phyloP scores from a whole-genome alignment of 2,113 vertebrate species.

The Myrmecobius fasciatus region DNA sequence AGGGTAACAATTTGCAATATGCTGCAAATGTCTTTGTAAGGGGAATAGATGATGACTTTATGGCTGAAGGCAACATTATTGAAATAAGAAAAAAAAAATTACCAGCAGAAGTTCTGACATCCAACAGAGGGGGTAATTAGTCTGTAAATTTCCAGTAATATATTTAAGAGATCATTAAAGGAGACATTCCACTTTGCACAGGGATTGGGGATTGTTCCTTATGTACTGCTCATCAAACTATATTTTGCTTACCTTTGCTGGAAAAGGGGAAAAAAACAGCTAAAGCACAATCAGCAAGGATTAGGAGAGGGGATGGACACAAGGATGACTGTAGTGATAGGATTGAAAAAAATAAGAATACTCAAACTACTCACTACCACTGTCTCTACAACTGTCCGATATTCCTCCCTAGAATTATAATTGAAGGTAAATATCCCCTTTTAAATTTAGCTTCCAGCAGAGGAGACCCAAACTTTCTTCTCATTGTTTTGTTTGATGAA shows the following conservation, averaged over 20 bases:
- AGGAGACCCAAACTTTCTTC: neutral
- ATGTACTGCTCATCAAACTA: constrained; percentile 38
- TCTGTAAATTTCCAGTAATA: constrained; percentile 60
- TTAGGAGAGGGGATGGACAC: fast-evolving
- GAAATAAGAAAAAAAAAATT: constrained; percentile 48
- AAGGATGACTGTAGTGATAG: neutral
- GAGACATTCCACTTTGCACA: constrained; percentile 21
- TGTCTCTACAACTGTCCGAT: neutral
- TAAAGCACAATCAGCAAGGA: neutral
- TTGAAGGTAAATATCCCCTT: neutral
- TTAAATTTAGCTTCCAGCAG: constrained; percentile 1
- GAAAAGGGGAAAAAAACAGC: neutral
- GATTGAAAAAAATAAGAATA: neutral
- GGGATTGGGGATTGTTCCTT: neutral
- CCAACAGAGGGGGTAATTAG: constrained; percentile 54
- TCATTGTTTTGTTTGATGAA: neutral
- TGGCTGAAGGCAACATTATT: constrained; percentile 65
- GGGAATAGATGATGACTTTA: neutral
- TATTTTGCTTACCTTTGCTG: constrained; percentile 22
- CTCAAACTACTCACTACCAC: neutral
- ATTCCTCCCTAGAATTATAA: neutral
- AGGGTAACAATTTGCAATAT: constrained; percentile 72
- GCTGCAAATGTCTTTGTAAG: constrained; percentile 67
- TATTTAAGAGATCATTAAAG: constrained; percentile 62
- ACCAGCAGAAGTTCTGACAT: constrained; percentile 45